Percentiles rank a stretch among this genome's conserved stretches.
Evolutionary conservation across 2,888 invertebrate species (phyloP).

Genomic region (Drosophila greeni): DNA sequence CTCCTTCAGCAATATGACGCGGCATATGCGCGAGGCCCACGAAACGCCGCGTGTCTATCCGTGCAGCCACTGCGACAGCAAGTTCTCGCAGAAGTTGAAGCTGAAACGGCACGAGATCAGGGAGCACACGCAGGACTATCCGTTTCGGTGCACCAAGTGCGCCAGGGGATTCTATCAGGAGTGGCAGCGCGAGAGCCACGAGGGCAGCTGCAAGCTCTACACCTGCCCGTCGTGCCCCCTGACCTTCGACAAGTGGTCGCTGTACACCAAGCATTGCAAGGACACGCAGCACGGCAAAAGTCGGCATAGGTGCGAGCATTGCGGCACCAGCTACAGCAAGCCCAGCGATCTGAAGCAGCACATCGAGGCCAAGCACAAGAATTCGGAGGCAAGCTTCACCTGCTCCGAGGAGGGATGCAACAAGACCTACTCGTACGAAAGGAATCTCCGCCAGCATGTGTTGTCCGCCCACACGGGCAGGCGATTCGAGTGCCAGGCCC

Average conservation of each 20-base stretch:
- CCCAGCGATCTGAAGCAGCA: conserved; percentile 80
- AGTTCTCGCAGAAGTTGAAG: conserved; percentile 81
- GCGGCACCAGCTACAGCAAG: conserved; percentile 79
- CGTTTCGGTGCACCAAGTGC: conserved; percentile 81
- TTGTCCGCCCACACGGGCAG: conserved; percentile 80
- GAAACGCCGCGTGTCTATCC: conserved; percentile 79
- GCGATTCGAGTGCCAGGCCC: conserved; percentile 79
- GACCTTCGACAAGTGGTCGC: conserved; percentile 72
- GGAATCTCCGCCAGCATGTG: conserved; percentile 81
- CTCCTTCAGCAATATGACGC: conserved; percentile 81
- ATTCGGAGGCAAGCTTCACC: conserved; percentile 46
- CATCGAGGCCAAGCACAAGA: conserved; percentile 71
- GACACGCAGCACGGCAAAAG: conserved; percentile 78
- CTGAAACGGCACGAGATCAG: conserved; percentile 81
- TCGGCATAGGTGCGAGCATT: conserved; percentile 80
- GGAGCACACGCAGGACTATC: conserved; percentile 80
- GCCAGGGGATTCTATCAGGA: conserved; percentile 79
- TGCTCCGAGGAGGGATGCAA: conserved; percentile 78
- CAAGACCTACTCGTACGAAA: conserved; percentile 80
- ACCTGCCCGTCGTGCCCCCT: conserved; percentile 79
- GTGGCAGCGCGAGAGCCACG: conserved; percentile 80
- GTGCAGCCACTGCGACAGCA: conserved; percentile 80
- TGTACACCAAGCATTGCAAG: conserved; percentile 69
- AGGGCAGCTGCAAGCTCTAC: conserved; percentile 68
- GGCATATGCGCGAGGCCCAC: conserved; percentile 81